Evolutionary conservation across 2,797 vertebrate species (phyloP).

Genomic region (Lophius americanus): DNA sequence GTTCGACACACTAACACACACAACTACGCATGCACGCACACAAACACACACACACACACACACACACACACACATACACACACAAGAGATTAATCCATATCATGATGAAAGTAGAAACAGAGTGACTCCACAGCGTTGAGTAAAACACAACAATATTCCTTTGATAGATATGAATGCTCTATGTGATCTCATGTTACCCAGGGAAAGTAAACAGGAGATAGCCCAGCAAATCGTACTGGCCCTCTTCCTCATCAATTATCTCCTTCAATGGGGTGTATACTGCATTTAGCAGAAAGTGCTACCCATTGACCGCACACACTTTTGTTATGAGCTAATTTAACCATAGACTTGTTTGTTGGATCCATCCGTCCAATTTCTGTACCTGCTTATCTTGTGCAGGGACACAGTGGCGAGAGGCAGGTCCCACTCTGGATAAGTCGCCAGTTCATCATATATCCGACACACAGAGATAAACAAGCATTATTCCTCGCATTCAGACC

Average conservation of each 20-base stretch:
- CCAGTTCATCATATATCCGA: too few relatives aligned
- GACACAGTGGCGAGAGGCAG: too few relatives aligned
- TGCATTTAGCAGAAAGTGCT: conserved; percentile 17
- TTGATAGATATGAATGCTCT: conserved; percentile 24
- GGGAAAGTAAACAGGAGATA: conserved; percentile 36
- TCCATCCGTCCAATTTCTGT: too few relatives aligned
- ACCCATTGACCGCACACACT: too few relatives aligned
- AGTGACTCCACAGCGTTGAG: conserved; percentile 27
- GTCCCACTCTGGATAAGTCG: too few relatives aligned
- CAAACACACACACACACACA: conserved; percentile 14
- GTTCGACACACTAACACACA: neutral
- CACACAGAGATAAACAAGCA: too few relatives aligned
- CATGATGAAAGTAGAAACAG: conserved; percentile 35
- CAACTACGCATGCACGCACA: neutral
- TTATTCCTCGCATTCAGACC: too few relatives aligned
- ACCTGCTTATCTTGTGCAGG: too few relatives aligned
- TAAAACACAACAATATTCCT: conserved; percentile 30
- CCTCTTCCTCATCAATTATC: conserved; percentile 59
- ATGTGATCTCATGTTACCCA: conserved; percentile 31
- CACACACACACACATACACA: neutral
- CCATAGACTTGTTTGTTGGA: neutral
- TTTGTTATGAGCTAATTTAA: neutral
- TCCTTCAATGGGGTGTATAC: conserved; percentile 23
- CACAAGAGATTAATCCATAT: conserved; percentile 44
- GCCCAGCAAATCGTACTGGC: conserved; percentile 22